Evolutionary conservation across 1,140 invertebrate species (phyloP).

Genomic region (Ceratosolen solmsi): DNA sequence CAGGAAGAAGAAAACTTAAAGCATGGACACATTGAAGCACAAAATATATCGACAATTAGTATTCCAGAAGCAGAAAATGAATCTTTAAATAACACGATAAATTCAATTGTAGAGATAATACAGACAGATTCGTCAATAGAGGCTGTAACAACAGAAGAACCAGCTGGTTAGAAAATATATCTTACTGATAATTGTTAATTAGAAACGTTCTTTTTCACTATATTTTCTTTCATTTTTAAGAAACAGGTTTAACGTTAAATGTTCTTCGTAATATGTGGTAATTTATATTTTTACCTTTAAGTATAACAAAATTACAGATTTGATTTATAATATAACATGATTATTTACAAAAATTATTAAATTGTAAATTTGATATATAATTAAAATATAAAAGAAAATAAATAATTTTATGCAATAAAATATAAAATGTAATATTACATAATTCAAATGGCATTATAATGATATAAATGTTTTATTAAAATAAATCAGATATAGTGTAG

Average conservation of each 20-base stretch:
- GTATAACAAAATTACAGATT: no score
- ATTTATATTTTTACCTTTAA: no score
- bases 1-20: constrained; percentile 64
- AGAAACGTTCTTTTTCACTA: no score
- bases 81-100: constrained; percentile 28
- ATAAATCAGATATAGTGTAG: no score
- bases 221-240: background rate
- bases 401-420: background rate
- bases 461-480: no score
- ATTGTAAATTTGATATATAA: no score
- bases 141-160: background rate
- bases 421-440: no score
- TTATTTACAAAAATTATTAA: background rate
- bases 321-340: background rate
- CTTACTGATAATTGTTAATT: background rate
- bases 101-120: background rate
- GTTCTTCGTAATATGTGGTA: no score
- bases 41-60: constrained; percentile 38
- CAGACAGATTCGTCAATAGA: background rate
- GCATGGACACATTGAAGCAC: constrained; percentile 56
- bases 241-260: no score
- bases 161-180: constrained; percentile 6
- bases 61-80: constrained; percentile 57
- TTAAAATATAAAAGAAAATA: background rate
- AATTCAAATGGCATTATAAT: no score